Conservation (phyloP, 2,797 vertebrate species). For the Gobionotothen gibberifrons region DNA sequence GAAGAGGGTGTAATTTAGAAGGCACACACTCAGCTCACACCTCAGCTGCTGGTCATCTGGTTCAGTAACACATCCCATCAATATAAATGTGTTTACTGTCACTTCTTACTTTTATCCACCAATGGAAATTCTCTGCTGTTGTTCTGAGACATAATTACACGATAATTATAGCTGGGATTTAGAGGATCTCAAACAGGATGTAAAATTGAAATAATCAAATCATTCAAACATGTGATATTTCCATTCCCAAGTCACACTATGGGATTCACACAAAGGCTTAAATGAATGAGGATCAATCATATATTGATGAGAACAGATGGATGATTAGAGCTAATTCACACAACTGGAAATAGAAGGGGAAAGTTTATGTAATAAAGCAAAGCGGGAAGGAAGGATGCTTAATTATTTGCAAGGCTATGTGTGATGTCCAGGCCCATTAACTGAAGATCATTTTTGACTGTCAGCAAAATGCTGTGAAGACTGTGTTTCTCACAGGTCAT, state of each 20-base stretch:
- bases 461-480: not conserved
- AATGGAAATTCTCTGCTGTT: slow-evolving; percentile 27
- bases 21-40: not conserved
- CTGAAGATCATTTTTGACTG: too few species aligned
- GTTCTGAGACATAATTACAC: slow-evolving; percentile 15
- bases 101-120: slow-evolving; percentile 6
- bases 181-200: slow-evolving; percentile 30
- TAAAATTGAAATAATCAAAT: slow-evolving; percentile 16
- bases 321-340: slow-evolving; percentile 12
- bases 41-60: not conserved
- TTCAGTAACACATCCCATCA: slow-evolving; percentile 1
- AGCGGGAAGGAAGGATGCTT: not conserved
- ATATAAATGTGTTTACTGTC: slow-evolving; percentile 36
- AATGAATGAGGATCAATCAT: slow-evolving; percentile 27
- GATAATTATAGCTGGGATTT: slow-evolving; percentile 1
- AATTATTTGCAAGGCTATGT: not conserved
- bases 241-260: slow-evolving; percentile 21
- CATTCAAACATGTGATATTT: slow-evolving; percentile 38
- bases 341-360: slow-evolving; percentile 4
- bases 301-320: not conserved
- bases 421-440: not conserved
- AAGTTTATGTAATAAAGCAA: not conserved
- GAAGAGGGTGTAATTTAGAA: not conserved
- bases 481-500: not conserved
- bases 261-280: slow-evolving; percentile 36